Conservation (phyloP, 2,113 vertebrate genomes). For the Tragelaphus scriptus region DNA sequence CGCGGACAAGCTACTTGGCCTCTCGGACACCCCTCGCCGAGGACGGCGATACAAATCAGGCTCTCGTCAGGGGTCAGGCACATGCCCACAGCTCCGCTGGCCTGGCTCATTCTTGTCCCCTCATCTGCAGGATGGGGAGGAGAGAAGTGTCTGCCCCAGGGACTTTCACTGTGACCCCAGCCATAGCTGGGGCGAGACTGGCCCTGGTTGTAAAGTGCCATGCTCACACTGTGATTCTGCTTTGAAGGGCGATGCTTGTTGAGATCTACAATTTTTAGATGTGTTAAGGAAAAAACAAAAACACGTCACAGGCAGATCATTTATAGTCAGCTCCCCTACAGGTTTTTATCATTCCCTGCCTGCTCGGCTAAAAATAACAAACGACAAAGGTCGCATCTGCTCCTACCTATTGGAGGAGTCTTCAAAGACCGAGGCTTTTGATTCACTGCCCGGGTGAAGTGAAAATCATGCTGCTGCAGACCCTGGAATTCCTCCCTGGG, state of each 20-base stretch:
- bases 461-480: background rate
- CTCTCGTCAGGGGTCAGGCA: background rate
- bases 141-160: background rate
- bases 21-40: fast-evolving
- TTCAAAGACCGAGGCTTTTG: background rate
- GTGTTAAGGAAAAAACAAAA: background rate
- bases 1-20: background rate
- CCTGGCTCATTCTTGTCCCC: background rate
- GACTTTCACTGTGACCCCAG: fast-evolving
- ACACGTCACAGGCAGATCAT: background rate
- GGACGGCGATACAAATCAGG: background rate
- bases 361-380: slow-evolving; percentile 65
- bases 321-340: slow-evolving; percentile 46
- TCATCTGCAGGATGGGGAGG: background rate
- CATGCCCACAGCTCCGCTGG: background rate
- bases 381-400: slow-evolving; percentile 53
- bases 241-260: slow-evolving; percentile 6
- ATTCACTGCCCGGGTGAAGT: background rate
- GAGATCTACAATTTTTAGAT: slow-evolving; percentile 14
- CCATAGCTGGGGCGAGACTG: background rate
- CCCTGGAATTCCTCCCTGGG: background rate
- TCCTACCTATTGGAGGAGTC: background rate
- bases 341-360: slow-evolving; percentile 36
- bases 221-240: background rate
- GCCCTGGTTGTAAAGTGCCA: background rate